Evolutionary conservation across 2,113 vertebrate species (phyloP).

Genomic region (Ascaphus truei): DNA sequence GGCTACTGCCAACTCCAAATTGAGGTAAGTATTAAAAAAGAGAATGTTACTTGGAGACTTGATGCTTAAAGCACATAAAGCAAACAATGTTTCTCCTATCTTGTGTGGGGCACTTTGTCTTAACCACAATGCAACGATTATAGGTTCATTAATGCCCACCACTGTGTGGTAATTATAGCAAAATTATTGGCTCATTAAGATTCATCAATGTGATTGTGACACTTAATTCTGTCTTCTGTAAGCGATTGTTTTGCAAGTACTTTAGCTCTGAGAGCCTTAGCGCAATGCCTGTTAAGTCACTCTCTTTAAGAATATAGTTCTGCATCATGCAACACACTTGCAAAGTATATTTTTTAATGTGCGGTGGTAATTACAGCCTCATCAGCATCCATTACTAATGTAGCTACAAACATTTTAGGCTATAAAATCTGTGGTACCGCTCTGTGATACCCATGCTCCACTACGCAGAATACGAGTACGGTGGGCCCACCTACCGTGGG

Average conservation of each 20-base stretch:
- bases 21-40: not conserved
- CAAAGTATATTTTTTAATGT: slow-evolving; percentile 19
- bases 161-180: slow-evolving; percentile 22
- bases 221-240: slow-evolving; percentile 16
- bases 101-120: not conserved
- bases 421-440: too few species aligned
- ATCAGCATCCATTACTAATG: not conserved
- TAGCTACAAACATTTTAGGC: not conserved
- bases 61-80: not conserved
- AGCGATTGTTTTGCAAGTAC: slow-evolving; percentile 12
- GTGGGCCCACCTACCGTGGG: too few species aligned
- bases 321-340: slow-evolving; percentile 6
- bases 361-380: not conserved
- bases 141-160: slow-evolving; percentile 13
- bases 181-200: slow-evolving; percentile 25
- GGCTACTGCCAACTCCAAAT: too few species aligned
- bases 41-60: not conserved
- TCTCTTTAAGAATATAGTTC: slow-evolving; percentile 1
- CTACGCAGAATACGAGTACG: too few species aligned
- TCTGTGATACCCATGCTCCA: too few species aligned
- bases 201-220: slow-evolving; percentile 21
- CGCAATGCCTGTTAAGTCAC: not conserved
- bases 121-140: slow-evolving; percentile 9
- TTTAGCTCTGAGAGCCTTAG: too few species aligned
- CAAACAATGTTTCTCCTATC: not conserved